Evolutionary conservation across 2,113 vertebrate genomes (phyloP), one percentile per base, ranked within the genome.

Genomic region (Corythornis cristatus): DNA sequence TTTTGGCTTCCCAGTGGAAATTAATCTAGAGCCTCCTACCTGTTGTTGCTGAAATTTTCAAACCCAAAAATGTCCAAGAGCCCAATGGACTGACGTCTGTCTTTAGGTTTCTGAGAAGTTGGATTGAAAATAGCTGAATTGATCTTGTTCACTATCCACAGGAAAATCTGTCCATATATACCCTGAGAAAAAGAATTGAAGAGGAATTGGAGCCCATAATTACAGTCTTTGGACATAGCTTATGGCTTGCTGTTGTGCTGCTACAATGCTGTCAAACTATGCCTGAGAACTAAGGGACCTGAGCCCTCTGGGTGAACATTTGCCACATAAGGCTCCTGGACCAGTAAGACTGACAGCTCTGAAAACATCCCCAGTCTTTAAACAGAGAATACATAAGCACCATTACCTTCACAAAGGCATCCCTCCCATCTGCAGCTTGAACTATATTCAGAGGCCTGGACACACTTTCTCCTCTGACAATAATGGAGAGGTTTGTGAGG

Each of bases 21-120:
- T 35, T 1, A 71, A 60, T 58, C 33, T 51, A 37, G 29, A 79
- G 29, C 29, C 60, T 88, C 89, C 58, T 96, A 99, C 99, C 99
- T 99, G 97, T 99, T 99, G 74, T 97, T 98, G n/a, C 82, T 97
- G 92, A 99, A 99, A 95, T 99, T 99, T 97, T 99, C 99, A 98
- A 99, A 99, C 42, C 99, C 99, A 92, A 99, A 99, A 97, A 99
- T 99, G 91, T 99, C 99, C 33, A 99, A 96, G 46, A 99, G 97
- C 45, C 99, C 99, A 11, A 99, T 99, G 28, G 99, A 98, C 53
- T 97, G 98, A 57, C 35, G 89, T 35, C 91, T 85, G 14, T 94
- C 75, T 25, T 88, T 92, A 25, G 97, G 73, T 23, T 98, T 97
- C 78, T 98, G 97, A 22, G 97, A 68, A n/a, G 97, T 3, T 4